phyloP scores from a whole-genome alignment of 2,113 vertebrate genomes.

The Gnathochromis pfefferi region DNA sequence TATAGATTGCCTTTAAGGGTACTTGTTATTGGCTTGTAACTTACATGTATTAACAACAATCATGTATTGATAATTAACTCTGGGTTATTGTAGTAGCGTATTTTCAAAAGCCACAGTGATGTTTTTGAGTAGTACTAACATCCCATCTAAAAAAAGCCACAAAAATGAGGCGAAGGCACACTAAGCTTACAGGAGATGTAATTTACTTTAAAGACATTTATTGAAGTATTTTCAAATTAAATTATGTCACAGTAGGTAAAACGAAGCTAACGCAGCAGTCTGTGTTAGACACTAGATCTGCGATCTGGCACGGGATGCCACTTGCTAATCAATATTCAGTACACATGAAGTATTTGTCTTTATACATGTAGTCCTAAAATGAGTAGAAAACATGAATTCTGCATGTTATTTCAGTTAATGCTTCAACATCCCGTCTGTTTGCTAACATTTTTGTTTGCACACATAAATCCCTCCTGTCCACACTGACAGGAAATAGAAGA shows the following conservation, averaged over 20 bases:
- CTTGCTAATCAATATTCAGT: background rate
- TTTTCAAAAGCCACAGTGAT: background rate
- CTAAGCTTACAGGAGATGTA: background rate
- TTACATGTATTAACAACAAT: background rate
- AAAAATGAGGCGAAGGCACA: background rate
- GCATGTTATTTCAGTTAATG: background rate
- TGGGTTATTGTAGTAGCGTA: background rate
- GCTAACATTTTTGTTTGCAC: background rate
- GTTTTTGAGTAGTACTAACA: background rate
- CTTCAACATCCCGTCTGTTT: background rate
- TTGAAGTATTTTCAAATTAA: background rate
- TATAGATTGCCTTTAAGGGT: background rate
- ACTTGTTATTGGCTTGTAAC: background rate
- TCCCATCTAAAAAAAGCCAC: background rate
- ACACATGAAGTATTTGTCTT: background rate
- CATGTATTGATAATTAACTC: background rate
- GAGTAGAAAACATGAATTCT: background rate
- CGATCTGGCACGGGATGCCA: background rate
- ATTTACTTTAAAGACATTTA: background rate
- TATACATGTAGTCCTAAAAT: background rate
- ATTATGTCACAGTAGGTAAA: background rate
- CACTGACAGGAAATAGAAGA: background rate
- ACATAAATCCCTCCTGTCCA: background rate
- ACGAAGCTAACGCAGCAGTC: fast-evolving
- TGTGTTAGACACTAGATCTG: background rate